Percentiles rank a stretch among this genome's conserved stretches.
phyloP scores from a whole-genome alignment of 2,797 vertebrate genomes.

The Chelon auratus region DNA sequence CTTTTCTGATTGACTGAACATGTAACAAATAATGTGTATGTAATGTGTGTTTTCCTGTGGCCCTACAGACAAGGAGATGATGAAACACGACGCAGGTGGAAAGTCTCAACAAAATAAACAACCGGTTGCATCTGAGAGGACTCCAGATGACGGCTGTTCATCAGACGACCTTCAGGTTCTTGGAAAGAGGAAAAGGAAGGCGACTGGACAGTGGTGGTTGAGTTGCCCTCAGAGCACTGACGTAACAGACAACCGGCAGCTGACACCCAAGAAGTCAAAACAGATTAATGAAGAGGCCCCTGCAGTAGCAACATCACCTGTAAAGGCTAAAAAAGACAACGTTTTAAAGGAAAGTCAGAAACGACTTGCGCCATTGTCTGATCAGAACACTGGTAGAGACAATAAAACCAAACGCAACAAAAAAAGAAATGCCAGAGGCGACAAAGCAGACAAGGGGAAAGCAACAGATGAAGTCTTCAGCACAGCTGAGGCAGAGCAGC shows the following conservation, averaged over 20 bases:
- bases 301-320: neutral
- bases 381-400: neutral
- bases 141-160: neutral
- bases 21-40: neutral
- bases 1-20: neutral
- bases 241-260: constrained; percentile 13
- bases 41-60: neutral
- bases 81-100: constrained; percentile 9
- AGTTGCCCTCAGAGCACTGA: constrained; percentile 6
- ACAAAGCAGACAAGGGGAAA: neutral
- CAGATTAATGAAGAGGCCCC: constrained; percentile 1
- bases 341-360: constrained; percentile 28
- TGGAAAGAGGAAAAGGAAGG: constrained; percentile 68
- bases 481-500: neutral
- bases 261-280: constrained; percentile 44
- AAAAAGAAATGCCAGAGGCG: constrained; percentile 10
- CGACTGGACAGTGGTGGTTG: constrained; percentile 68
- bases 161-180: constrained; percentile 21
- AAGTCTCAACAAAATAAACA: constrained; percentile 18
- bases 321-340: constrained; percentile 25
- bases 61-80: constrained; percentile 24
- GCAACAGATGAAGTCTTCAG: neutral
- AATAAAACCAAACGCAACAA: constrained; percentile 34
- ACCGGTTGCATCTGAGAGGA: neutral
- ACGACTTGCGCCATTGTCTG: neutral